These are phyloP conservation scores for Pleuronectes platessa DNA, from an alignment of 2,113 vertebrate species.

Conservation along the genomic window DNA sequence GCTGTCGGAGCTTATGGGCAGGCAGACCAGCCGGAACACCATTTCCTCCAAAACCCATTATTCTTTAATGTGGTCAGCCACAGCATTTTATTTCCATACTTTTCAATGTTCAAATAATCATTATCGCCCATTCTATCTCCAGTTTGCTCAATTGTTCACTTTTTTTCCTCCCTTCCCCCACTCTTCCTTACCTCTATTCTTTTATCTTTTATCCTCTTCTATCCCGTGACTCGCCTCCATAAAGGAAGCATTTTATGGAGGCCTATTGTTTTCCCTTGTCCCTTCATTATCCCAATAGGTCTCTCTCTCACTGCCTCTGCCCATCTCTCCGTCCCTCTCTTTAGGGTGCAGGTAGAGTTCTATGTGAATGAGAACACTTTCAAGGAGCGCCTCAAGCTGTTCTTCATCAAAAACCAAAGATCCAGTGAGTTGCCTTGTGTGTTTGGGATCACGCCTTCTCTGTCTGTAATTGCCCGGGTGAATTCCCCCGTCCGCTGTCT, in stretches of 20 bases:
- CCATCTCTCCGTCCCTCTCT: slow-evolving; percentile 43
- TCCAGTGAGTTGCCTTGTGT: slow-evolving; percentile 83
- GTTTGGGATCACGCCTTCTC: neutral
- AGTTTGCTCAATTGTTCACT: slow-evolving; percentile 32
- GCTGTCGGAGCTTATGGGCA: slow-evolving; percentile 71
- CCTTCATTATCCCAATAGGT: slow-evolving; percentile 12
- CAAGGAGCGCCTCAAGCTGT: slow-evolving; percentile 89
- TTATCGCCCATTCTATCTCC: slow-evolving; percentile 47
- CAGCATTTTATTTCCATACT: slow-evolving; percentile 61
- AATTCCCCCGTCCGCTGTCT: neutral
- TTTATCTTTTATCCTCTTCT: slow-evolving; percentile 18
- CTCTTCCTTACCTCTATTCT: slow-evolving; percentile 6
- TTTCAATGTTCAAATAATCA: slow-evolving; percentile 59
- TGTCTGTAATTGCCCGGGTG: slow-evolving; percentile 6
- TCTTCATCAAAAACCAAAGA: slow-evolving; percentile 92
- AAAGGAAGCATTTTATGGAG: slow-evolving; percentile 20
- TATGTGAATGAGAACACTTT: slow-evolving; percentile 90
- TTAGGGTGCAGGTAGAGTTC: slow-evolving; percentile 88
- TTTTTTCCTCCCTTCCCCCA: neutral
- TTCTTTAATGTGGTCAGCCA: slow-evolving; percentile 57
- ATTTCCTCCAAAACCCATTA: slow-evolving; percentile 79
- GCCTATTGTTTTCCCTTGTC: neutral
- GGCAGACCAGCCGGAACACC: slow-evolving; percentile 56
- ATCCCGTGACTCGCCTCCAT: slow-evolving; percentile 21
- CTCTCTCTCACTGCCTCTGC: slow-evolving; percentile 29